Evolutionary conservation across 2,113 vertebrate genomes (phyloP).

Genomic region (Elaphurus davidianus): DNA sequence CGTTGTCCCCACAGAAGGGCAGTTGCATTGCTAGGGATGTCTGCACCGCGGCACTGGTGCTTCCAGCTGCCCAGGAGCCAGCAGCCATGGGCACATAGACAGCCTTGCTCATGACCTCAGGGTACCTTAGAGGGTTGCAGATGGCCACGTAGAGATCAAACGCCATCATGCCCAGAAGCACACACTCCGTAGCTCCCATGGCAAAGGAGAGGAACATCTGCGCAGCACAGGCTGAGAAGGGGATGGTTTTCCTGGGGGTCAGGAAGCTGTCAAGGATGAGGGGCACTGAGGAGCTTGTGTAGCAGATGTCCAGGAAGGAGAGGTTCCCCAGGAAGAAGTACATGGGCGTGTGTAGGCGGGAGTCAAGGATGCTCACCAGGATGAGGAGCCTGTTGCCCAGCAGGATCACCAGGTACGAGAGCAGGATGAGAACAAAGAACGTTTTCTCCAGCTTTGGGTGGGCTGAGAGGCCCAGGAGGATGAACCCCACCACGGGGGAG

Average conservation of each 20-base stretch:
- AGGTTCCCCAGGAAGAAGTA: conserved; percentile 69
- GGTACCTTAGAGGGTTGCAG: conserved; percentile 32
- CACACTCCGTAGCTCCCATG: conserved; percentile 46
- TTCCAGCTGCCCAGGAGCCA: not conserved
- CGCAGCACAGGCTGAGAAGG: not conserved
- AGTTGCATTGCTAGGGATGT: not conserved
- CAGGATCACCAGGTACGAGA: conserved; percentile 29
- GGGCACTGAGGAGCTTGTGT: conserved; percentile 42
- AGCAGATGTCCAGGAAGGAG: conserved; percentile 71
- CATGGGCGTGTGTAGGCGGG: conserved; percentile 48
- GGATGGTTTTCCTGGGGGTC: conserved; percentile 24
- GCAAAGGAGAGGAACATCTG: conserved; percentile 70
- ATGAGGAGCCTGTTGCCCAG: conserved; percentile 51
- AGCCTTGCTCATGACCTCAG: conserved; percentile 25
- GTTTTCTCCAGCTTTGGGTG: conserved; percentile 28
- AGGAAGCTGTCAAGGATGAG: conserved; percentile 51
- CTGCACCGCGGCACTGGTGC: not conserved
- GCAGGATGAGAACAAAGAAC: conserved; percentile 37
- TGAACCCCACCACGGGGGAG: not conserved
- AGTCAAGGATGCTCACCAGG: conserved; percentile 22
- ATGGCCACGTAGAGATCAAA: conserved; percentile 57
- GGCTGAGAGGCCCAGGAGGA: conserved; percentile 52
- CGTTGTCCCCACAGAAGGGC: conserved; percentile 52
- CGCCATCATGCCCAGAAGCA: conserved; percentile 38
- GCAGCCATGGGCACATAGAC: conserved; percentile 26